Percentiles rank a stretch among this genome's conserved stretches.
Evolutionary conservation across 1,140 invertebrate species (phyloP).

Genomic region (Drosophila mauritiana): DNA sequence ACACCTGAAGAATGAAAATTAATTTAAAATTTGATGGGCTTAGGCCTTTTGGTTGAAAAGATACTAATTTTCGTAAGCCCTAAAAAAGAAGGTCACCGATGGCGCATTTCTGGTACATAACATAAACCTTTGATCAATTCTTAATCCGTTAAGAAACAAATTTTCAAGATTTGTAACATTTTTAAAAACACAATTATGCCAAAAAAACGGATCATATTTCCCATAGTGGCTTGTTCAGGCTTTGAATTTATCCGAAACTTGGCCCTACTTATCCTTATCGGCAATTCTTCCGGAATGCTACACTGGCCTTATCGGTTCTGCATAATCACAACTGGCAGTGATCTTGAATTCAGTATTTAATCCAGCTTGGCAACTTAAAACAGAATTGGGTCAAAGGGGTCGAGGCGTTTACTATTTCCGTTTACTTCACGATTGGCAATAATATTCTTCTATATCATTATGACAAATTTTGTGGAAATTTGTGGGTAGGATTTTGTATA

Average conservation of each 20-base stretch:
- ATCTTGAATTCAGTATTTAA: conserved; percentile 22
- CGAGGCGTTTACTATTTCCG: conserved; percentile 2
- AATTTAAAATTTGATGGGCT: no score
- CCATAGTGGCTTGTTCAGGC: neutral
- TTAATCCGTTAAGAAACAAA: no score
- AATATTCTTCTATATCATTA: neutral
- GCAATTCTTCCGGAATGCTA: conserved; percentile 21
- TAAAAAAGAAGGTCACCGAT: no score
- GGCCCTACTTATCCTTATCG: conserved; percentile 5
- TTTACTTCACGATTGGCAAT: neutral
- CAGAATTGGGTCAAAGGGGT: conserved; percentile 20
- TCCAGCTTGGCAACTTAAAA: neutral
- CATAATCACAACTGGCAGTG: conserved; percentile 14
- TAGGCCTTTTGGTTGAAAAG: no score
- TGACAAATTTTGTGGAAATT: neutral
- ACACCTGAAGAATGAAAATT: no score
- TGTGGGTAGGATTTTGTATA: no score
- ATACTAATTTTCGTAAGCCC: no score
- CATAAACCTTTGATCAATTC: no score
- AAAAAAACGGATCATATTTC: no score
- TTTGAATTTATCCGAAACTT: conserved; percentile 15
- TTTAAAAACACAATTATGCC: no score
- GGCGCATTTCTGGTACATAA: no score
- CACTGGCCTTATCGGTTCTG: conserved; percentile 5
- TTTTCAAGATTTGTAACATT: no score